Percentiles rank a stretch among this genome's conserved stretches.
Evolutionary conservation across 2,888 invertebrate genomes (phyloP).

Genomic region (Ennomos fuscantarius): DNA sequence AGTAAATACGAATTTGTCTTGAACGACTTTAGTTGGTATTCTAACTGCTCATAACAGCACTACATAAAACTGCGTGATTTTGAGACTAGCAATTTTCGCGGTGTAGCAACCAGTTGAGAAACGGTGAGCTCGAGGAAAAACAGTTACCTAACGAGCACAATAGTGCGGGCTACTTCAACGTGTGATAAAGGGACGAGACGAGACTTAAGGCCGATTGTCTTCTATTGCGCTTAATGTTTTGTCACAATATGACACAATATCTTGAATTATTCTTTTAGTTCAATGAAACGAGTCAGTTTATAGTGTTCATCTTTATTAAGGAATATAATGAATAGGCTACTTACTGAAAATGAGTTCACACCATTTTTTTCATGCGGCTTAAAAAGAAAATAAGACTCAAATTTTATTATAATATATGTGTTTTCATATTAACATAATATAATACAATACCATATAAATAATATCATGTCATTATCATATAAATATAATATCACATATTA

Average conservation of each 20-base stretch:
- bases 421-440: too few relatives aligned
- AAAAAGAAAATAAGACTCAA: too few relatives aligned
- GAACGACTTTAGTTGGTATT: too few relatives aligned
- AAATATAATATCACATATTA: too few relatives aligned
- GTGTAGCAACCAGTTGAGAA: conserved; percentile 77
- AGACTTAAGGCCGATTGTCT: background rate
- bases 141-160: conserved; percentile 72
- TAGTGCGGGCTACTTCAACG: conserved; percentile 45
- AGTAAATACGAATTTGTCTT: too few relatives aligned
- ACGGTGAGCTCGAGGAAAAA: conserved; percentile 65
- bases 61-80: conserved; percentile 49
- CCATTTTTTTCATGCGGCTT: too few relatives aligned
- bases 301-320: too few relatives aligned
- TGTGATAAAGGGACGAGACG: conserved; percentile 33
- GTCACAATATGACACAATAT: background rate
- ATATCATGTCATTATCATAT: too few relatives aligned
- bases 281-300: too few relatives aligned
- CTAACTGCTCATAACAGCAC: conserved; percentile 29
- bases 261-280: background rate
- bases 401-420: too few relatives aligned
- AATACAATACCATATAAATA: too few relatives aligned
- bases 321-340: too few relatives aligned
- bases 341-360: background rate
- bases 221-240: background rate
- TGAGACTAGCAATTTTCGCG: conserved; percentile 58